Evolutionary conservation across 2,797 vertebrate genomes (phyloP).

Genomic region (Kryptolebias ocellatus): DNA sequence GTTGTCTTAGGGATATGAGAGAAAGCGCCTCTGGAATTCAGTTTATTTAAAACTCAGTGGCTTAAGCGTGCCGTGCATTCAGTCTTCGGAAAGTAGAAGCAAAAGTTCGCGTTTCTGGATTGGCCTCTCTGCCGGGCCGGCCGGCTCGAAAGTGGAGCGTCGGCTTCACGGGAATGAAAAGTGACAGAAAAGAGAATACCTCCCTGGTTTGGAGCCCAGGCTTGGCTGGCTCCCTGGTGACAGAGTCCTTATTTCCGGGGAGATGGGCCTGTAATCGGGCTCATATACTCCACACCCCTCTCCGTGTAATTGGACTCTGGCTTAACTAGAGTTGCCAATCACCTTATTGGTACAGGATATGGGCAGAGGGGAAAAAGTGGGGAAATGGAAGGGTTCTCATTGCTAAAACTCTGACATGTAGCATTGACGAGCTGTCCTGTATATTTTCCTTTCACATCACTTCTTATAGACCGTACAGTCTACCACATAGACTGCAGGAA

Average conservation of each 20-base stretch:
- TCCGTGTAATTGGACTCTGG: slow-evolving; percentile 68
- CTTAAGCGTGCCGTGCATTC: slow-evolving; percentile 25
- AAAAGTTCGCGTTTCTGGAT: slow-evolving; percentile 27
- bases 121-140: slow-evolving; percentile 42
- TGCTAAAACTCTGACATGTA: not conserved
- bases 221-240: slow-evolving; percentile 53
- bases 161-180: slow-evolving; percentile 68
- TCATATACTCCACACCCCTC: slow-evolving; percentile 55
- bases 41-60: slow-evolving; percentile 56
- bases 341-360: slow-evolving; percentile 26
- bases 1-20: slow-evolving; percentile 52
- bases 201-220: slow-evolving; percentile 51
- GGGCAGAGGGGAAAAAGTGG: slow-evolving; percentile 34
- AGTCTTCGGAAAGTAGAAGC: slow-evolving; percentile 44
- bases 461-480: too few species aligned
- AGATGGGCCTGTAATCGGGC: slow-evolving; percentile 70
- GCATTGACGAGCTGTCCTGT: not conserved
- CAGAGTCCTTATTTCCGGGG: slow-evolving; percentile 68
- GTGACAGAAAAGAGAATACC: slow-evolving; percentile 72
- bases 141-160: slow-evolving; percentile 32
- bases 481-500: too few species aligned
- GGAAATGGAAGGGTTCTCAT: slow-evolving; percentile 20
- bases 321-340: slow-evolving; percentile 61
- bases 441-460: not conserved
- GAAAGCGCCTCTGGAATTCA: slow-evolving; percentile 33